Evolutionary conservation across 2,797 vertebrate genomes (phyloP).

Genomic region (Poeciliopsis paucimaculata): DNA sequence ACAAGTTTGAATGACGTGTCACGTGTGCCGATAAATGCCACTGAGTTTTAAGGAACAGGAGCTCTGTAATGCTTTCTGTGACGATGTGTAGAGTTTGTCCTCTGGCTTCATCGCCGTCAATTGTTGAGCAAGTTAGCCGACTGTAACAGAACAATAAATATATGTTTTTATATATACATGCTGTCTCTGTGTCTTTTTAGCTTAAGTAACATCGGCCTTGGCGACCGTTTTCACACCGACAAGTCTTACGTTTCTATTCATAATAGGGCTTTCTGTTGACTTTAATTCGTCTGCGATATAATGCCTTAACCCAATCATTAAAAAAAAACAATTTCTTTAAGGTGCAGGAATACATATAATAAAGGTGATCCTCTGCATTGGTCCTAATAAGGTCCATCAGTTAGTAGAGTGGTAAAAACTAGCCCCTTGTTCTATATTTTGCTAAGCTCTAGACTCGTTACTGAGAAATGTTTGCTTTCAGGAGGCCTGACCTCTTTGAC

Average conservation of each 20-base stretch:
- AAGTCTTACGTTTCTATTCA: background rate
- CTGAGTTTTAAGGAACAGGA: conserved; percentile 69
- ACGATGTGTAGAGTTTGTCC: conserved; percentile 69
- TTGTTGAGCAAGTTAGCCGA: conserved; percentile 79
- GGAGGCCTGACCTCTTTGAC: too few relatives aligned
- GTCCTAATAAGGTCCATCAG: too few relatives aligned
- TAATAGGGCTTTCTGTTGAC: background rate
- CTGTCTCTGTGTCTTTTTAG: conserved; percentile 45
- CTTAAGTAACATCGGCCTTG: background rate
- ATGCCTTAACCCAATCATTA: background rate
- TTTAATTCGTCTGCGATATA: background rate
- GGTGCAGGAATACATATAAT: too few relatives aligned
- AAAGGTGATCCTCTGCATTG: background rate
- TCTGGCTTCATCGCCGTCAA: conserved; percentile 64
- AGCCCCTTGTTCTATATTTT: too few relatives aligned
- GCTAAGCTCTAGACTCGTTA: too few relatives aligned
- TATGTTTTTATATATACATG: conserved; percentile 80
- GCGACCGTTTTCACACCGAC: background rate
- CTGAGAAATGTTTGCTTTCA: too few relatives aligned
- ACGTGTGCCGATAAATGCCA: conserved; percentile 68
- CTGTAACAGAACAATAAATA: conserved; percentile 83
- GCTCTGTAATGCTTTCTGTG: conserved; percentile 59
- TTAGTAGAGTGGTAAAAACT: too few relatives aligned
- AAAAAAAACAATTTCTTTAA: too few relatives aligned
- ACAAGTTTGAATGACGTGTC: conserved; percentile 26